Evolutionary conservation across 2,113 vertebrate genomes (phyloP), one percentile per base, ranked within the genome.

Genomic region (Barbus barbus): DNA sequence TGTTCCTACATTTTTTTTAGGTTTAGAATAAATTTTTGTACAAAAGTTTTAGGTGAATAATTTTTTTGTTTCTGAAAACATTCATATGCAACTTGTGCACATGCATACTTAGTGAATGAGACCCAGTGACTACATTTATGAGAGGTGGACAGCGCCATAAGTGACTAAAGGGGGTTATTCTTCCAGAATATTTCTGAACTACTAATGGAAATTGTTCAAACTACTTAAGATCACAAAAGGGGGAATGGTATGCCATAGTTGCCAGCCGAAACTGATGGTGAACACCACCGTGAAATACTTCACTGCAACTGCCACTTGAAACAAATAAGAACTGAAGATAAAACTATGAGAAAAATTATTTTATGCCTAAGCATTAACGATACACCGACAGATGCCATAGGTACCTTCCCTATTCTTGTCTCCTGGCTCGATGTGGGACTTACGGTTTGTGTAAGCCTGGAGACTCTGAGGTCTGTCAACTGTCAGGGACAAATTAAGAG

Each of bases 381-480:
- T 74, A 88, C 74, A 86, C 46, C 44, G 46, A 85, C 78, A 83
- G 67, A 83, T 76, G 77, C 22, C 33, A 11, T 72, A 86, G 33
- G 48, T 83, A 87, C 89, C 84, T 89, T 81, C 87, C 63, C 82
- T 85, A 72, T 53, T 44, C 65, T 86, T 12, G 84, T 84, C 73
- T 81, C 58, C 41, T 53, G 87, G 56, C 33, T 83, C 63, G 73
- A 77, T 84, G 56, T 84, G 67, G 18, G 22, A 56, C 33, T 83
- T 16, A 69, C 56, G 7, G 75, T 85, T 83, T 85, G 73, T 13
- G 58, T 86, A 86, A 88, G 87, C 46, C 71, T 85, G 90, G 85
- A 88, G 76, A 85, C 82, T 56, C 80, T 86, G 82, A 80, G 26
- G 85, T 81, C 90, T 83, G 92, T 92, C 92, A 92, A 93, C 92